A percentile compares a stretch with the other conserved stretches of the same genome.
Conservation (phyloP, 1,140 invertebrate genomes). For the Neomicropteryx cornuta region DNA sequence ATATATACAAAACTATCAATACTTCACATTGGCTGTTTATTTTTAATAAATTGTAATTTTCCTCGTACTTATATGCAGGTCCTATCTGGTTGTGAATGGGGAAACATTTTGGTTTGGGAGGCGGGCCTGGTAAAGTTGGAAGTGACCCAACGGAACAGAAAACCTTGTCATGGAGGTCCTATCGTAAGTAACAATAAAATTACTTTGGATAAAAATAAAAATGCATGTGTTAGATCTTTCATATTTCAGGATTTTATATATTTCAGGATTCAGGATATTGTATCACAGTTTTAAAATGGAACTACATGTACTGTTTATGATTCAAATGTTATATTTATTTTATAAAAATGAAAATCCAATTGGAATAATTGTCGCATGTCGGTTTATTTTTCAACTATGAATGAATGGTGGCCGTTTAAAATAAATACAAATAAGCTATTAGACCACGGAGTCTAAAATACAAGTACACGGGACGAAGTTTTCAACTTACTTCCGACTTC, state of each 20-base stretch:
- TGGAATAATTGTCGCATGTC: no score
- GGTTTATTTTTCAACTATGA: no score
- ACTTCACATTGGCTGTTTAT: no score
- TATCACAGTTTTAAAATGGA: not conserved
- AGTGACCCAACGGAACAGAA: conserved; percentile 54
- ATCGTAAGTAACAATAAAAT: conserved; percentile 55
- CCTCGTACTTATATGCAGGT: conserved; percentile 40
- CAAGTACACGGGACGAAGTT: no score
- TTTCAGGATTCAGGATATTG: not conserved
- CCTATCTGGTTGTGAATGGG: conserved; percentile 78
- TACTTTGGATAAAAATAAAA: conserved; percentile 46
- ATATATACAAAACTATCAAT: no score
- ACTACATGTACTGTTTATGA: conserved; percentile 4
- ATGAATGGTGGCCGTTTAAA: no score
- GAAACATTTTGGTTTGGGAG: conserved; percentile 84
- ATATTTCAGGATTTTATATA: conserved; percentile 1
- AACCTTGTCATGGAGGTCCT: conserved; percentile 59
- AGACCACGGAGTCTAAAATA: no score
- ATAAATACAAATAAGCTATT: no score
- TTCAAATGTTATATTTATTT: conserved; percentile 2
- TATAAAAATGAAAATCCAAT: no score
- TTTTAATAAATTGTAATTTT: no score
- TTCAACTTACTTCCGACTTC: no score
- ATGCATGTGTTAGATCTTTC: conserved; percentile 3
- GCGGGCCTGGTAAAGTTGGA: conserved; percentile 75